Evolutionary conservation across 2,797 vertebrate genomes (phyloP), one percentile per base, ranked within the genome.

Genomic region (Poeciliopsis turneri): DNA sequence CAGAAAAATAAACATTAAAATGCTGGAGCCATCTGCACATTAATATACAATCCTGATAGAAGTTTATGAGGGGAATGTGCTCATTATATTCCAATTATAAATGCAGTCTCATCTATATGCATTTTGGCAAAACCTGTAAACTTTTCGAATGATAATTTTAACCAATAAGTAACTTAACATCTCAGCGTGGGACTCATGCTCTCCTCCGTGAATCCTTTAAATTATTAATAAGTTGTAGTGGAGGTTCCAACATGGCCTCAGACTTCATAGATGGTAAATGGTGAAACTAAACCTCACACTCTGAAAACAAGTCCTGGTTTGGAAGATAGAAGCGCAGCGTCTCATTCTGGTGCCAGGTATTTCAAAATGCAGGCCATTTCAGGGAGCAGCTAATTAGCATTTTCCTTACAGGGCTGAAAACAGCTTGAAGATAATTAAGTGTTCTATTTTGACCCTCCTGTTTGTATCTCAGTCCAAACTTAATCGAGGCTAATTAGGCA

Each of bases 401-500:
- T 82, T 87, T 79, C 61, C 76, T 78, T 82, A 71, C 69, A 74
- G 74, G 64, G 66, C 39, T 79, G 75, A 85, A 86, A 90, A 87
- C 85, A 86, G 79, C 82, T 88, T 86, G 86, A 86, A 87, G 77
- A 89, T 92, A 92, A 92, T 93, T 82, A 87, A 86, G 79, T 81
- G 80, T 85, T 87, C 74, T 81, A 53, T 86, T 92, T 90, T 87
- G 82, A 64, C 64, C 69, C 76, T 81, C 73, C 80, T 87, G 84
- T 90, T 93, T 89, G 90, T 86, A 80, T 79, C 84, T 82, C 7
- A 0, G 83, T 84, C 76, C 78, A 86, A 80, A 85, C 72, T 80
- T 89, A 91, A 92, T 87, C 89, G 86, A 86, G 77, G 78, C 79
- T 87, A 91, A 93, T 93, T 91, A 90, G 61, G 76, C 59, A 78